These are phyloP conservation scores for Cheilosia impressa DNA, from an alignment of 2,888 invertebrate genomes.

Conservation along the genomic window DNA sequence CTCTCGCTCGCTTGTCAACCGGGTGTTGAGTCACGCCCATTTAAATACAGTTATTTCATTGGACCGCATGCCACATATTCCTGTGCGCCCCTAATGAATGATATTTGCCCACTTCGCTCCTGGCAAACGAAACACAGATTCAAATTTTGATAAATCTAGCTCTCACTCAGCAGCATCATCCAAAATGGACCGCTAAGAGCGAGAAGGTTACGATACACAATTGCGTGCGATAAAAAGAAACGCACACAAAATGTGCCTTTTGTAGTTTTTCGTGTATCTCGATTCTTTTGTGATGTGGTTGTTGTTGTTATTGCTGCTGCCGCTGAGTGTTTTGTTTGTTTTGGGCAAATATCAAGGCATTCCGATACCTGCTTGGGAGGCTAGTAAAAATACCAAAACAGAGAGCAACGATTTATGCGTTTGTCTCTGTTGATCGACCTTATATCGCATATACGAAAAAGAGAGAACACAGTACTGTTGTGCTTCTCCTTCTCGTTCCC, in stretches of 20 bases:
- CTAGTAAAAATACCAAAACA: slow-evolving; percentile 69
- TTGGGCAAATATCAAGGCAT: slow-evolving; percentile 74
- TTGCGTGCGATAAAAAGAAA: slow-evolving; percentile 67
- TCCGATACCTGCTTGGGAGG: slow-evolving; percentile 65
- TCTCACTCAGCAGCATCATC: slow-evolving; percentile 73
- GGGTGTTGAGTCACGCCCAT: slow-evolving; percentile 84
- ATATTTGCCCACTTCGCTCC: slow-evolving; percentile 75
- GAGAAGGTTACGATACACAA: slow-evolving; percentile 73
- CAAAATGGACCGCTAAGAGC: slow-evolving; percentile 74
- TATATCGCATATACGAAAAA: not conserved
- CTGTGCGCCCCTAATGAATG: slow-evolving; percentile 74
- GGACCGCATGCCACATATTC: slow-evolving; percentile 80
- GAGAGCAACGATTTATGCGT: slow-evolving; percentile 50
- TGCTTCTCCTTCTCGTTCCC: slow-evolving; percentile 65
- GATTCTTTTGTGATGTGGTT: not conserved
- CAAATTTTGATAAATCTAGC: slow-evolving; percentile 74
- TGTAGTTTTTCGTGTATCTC: slow-evolving; percentile 48
- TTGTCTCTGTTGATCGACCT: slow-evolving; percentile 21
- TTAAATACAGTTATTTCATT: slow-evolving; percentile 84
- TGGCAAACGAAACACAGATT: slow-evolving; percentile 73
- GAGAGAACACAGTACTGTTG: slow-evolving; percentile 29
- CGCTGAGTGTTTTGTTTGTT: slow-evolving; percentile 66
- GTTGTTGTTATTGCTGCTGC: slow-evolving; percentile 16
- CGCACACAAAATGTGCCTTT: slow-evolving; percentile 64
- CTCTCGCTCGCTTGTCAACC: slow-evolving; percentile 74